phyloP scores from a whole-genome alignment of 2,797 vertebrate species.

The Iguana delicatissima region DNA sequence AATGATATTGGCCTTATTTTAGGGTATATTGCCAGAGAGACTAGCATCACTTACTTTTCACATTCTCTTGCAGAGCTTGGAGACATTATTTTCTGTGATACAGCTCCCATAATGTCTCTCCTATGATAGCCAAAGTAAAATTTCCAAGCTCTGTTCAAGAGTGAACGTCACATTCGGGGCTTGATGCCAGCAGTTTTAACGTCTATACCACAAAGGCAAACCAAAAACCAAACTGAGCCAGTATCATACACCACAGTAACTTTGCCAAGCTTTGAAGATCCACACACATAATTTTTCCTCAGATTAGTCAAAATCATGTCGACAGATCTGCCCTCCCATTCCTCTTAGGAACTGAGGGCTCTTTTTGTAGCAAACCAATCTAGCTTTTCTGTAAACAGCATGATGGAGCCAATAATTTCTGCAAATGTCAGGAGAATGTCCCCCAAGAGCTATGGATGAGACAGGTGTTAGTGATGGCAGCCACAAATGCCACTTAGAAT shows the following conservation, averaged over 20 bases:
- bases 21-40: no score
- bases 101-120: no score
- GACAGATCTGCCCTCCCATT: background rate
- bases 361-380: background rate
- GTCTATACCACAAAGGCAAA: no score
- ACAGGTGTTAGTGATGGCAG: constrained; percentile 11
- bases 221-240: background rate
- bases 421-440: constrained; percentile 12
- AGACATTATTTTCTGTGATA: no score
- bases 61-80: no score
- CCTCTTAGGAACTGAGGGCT: background rate
- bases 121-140: no score
- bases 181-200: no score
- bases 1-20: no score
- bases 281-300: background rate
- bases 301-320: background rate
- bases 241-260: background rate
- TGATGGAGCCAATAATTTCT: constrained; percentile 2
- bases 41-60: no score
- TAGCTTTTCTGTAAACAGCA: constrained; percentile 25
- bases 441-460: background rate
- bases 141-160: no score
- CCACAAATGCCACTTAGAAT: background rate
- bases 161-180: no score
- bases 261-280: background rate